Evolutionary conservation across 2,888 invertebrate species (phyloP).

Genomic region (Helobdella robusta): DNA sequence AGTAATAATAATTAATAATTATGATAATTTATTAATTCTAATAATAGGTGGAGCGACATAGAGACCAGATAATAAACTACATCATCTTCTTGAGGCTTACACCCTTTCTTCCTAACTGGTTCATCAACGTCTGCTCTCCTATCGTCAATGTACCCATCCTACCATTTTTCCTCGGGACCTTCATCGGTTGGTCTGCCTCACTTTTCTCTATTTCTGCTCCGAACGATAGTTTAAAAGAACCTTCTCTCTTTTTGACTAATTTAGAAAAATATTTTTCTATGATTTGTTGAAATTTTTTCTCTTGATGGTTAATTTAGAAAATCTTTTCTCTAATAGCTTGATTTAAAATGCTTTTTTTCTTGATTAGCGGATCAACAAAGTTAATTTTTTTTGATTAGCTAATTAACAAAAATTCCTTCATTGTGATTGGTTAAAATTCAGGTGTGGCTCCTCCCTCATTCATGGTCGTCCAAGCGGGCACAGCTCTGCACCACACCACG

Average conservation of each 20-base stretch:
- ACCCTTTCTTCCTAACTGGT: constrained; percentile 97
- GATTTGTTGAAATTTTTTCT: not conserved
- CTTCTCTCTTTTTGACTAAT: not conserved
- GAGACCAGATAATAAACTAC: constrained; percentile 81
- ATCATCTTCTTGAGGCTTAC: constrained; percentile 93
- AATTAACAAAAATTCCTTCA: not conserved
- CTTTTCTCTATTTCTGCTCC: not conserved
- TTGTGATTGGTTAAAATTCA: no score
- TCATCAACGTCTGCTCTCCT: constrained; percentile 90
- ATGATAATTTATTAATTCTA: no score
- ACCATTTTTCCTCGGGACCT: constrained; percentile 89
- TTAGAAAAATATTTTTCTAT: not conserved
- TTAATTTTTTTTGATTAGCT: not conserved
- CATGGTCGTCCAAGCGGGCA: constrained; percentile 92
- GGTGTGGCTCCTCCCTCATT: constrained; percentile 73
- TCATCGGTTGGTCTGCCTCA: constrained; percentile 61
- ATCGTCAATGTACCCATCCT: constrained; percentile 85
- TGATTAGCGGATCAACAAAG: not conserved
- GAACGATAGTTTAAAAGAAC: not conserved
- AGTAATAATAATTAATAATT: no score
- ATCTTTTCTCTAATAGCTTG: not conserved
- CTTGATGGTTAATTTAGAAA: no score
- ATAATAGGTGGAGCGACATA: constrained; percentile 59
- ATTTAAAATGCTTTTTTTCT: not conserved
- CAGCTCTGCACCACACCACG: constrained; percentile 82